Evolutionary conservation across 2,113 vertebrate species (phyloP), one percentile per base, ranked within the genome.

Genomic region (Sylvia atricapilla): DNA sequence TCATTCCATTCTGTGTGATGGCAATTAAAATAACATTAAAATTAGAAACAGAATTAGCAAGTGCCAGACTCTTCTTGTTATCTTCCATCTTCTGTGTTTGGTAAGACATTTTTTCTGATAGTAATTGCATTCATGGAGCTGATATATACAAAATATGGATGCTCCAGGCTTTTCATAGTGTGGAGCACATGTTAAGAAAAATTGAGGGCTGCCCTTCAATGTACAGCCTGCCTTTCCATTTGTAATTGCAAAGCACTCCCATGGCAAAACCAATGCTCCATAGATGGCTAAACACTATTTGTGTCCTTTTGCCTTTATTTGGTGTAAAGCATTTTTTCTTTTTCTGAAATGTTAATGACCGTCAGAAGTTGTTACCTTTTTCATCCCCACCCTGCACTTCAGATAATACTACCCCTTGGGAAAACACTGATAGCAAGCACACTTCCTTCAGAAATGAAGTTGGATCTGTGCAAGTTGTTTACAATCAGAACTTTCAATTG

Each of bases 21-120:
- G 30, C 84, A 76, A 83, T 95, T 73, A 93, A 92, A 94, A 89
- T 77, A 90, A 82, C 37, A 64, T 78, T 84, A 76, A 87, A 69
- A 83, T 59, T 53, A 94, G 7, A 46, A 89, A 20, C 46, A 68
- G 77, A 89, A 31, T 87, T 91, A 87, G 37, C 1, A 1, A 23
- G 41, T 94, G 82, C 92, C 75, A 93, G 90, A 43, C 3, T 73
- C 31, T 47, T 46, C 37, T 70, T 81, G 50, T 55, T 31, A 60
- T 79, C 58, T 75, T 93, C 46, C 16, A 76, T 87, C 43, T 85
- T 75, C 47, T 81, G 19, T 60, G 19, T 46, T 76, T 93, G 16
- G 30, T 63, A 76, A 87, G 37, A 31, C 19, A 21, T 69, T n/a
- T 90, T 87, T 87, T 76, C 43, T 58, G 41, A 14, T 47, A 53